phyloP scores from a whole-genome alignment of 2,888 invertebrate species.

The Pheosia gnoma region DNA sequence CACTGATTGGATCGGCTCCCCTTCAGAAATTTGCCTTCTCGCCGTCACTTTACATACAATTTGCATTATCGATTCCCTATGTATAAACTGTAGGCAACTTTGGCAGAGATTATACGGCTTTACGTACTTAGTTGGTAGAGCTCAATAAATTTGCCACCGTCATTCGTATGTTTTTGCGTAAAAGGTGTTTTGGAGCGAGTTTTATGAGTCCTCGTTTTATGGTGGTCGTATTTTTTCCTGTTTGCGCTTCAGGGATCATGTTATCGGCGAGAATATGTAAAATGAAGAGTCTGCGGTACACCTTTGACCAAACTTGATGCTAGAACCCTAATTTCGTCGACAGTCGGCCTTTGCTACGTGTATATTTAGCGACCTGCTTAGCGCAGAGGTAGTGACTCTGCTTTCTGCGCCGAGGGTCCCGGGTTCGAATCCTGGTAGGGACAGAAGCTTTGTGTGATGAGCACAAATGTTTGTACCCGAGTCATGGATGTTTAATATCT shows the following conservation, averaged over 20 bases:
- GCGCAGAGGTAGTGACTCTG: too few relatives aligned
- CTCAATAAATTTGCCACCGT: slow-evolving; percentile 47
- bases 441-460: too few relatives aligned
- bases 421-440: too few relatives aligned
- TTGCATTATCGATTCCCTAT: slow-evolving; percentile 74
- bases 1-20: slow-evolving; percentile 59
- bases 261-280: neutral
- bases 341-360: too few relatives aligned
- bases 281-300: neutral
- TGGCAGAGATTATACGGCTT: slow-evolving; percentile 53
- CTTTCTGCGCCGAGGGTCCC: too few relatives aligned
- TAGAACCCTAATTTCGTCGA: neutral
- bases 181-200: slow-evolving; percentile 28
- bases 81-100: slow-evolving; percentile 38
- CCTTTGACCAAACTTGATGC: neutral
- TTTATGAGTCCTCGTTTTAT: slow-evolving; percentile 34
- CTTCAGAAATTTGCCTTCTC: slow-evolving; percentile 68
- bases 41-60: slow-evolving; percentile 76
- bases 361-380: too few relatives aligned
- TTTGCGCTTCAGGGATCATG: slow-evolving; percentile 18
- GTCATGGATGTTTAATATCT: too few relatives aligned
- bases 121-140: slow-evolving; percentile 47
- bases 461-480: too few relatives aligned
- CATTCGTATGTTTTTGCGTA: slow-evolving; percentile 47
- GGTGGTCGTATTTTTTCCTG: slow-evolving; percentile 28